phyloP scores from a whole-genome alignment of 2,797 vertebrate species.

The Arremon brunneinucha region DNA sequence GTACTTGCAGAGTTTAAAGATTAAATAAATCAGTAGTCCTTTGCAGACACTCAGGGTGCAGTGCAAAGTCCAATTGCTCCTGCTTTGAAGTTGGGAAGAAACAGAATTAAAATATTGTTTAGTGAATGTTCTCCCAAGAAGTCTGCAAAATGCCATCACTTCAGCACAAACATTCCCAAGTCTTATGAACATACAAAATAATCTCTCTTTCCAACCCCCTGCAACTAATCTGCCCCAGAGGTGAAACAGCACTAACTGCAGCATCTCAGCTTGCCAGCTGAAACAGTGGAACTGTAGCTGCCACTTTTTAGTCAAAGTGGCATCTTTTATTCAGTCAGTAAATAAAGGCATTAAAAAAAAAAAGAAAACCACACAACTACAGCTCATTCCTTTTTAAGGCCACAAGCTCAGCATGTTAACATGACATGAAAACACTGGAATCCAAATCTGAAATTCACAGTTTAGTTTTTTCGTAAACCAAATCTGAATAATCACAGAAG shows the following conservation, averaged over 20 bases:
- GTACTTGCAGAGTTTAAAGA: constrained; percentile 24
- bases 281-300: background rate
- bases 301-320: background rate
- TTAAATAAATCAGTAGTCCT: constrained; percentile 19
- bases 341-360: background rate
- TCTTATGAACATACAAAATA: background rate
- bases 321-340: background rate
- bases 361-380: background rate
- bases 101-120: background rate
- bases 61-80: constrained; percentile 39
- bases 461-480: background rate
- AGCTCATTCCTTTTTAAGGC: background rate
- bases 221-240: background rate
- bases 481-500: background rate
- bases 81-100: constrained; percentile 23
- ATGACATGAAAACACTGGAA: background rate
- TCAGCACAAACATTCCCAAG: background rate
- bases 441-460: background rate
- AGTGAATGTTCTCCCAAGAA: background rate
- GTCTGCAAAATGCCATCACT: background rate
- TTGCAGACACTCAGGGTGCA: constrained; percentile 8
- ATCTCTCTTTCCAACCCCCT: background rate
- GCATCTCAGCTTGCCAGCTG: background rate
- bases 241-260: background rate
- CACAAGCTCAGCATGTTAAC: background rate